These are phyloP conservation scores for Pygmarrhopalites habei DNA, from an alignment of 1,140 invertebrate genomes.

Conservation along the genomic window DNA sequence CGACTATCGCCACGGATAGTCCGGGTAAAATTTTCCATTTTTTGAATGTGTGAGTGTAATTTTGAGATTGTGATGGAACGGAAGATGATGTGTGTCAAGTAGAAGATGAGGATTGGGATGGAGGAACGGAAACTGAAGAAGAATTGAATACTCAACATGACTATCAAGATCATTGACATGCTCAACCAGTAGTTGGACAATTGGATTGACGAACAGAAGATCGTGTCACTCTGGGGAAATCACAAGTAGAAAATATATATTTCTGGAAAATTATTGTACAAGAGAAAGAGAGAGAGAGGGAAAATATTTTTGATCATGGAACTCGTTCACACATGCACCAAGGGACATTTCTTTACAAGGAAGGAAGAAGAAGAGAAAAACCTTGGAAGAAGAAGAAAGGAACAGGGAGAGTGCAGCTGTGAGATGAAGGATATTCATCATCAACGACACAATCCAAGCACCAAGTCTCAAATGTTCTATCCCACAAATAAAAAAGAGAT, in stretches of 20 bases:
- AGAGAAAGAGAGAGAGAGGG: background rate
- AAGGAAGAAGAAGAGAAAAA: background rate
- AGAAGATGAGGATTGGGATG: background rate
- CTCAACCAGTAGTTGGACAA: background rate
- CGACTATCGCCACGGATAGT: too few relatives aligned
- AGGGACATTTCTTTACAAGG: background rate
- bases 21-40: background rate
- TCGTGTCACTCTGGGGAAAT: background rate
- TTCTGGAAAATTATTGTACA: background rate
- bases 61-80: background rate
- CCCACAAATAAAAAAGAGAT: too few relatives aligned
- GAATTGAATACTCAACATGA: background rate
- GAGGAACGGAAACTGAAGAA: slow-evolving; percentile 1
- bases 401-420: background rate
- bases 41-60: background rate
- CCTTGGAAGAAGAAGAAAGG: background rate
- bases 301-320: background rate
- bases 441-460: background rate
- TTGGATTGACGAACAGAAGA: background rate
- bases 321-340: background rate
- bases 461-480: background rate
- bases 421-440: background rate
- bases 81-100: slow-evolving; percentile 1
- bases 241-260: background rate
- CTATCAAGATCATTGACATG: background rate